Conservation (phyloP, 2,888 invertebrate species). For the Acrobasis consociella region DNA sequence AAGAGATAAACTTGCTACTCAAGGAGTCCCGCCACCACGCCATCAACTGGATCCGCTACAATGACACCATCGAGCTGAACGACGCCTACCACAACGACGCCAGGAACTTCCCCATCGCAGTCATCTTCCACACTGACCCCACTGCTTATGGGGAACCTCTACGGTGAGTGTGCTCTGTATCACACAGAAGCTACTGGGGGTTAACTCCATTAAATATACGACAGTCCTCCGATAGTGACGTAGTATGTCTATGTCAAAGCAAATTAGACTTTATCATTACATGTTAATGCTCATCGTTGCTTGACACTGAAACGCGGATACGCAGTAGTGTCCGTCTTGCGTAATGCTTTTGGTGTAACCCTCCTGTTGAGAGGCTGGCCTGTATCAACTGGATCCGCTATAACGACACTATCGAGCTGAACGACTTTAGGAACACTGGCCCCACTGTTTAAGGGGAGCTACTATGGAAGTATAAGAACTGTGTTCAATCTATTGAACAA, state of each 20-base stretch:
- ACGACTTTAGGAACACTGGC: constrained; percentile 82
- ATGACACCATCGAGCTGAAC: constrained; percentile 85
- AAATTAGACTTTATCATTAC: too few species aligned
- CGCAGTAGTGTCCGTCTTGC: too few species aligned
- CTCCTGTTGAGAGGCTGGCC: too few species aligned
- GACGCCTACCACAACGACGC: constrained; percentile 87
- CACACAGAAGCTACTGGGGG: too few species aligned
- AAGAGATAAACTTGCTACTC: constrained; percentile 84
- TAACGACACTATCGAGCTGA: constrained; percentile 85
- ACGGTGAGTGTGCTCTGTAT: constrained; percentile 59
- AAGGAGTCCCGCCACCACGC: constrained; percentile 79
- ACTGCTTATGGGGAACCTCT: constrained; percentile 67
- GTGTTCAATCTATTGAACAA: too few species aligned
- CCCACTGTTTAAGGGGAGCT: constrained; percentile 64
- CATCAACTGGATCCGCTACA: constrained; percentile 85
- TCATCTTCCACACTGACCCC: constrained; percentile 85
- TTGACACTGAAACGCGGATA: too few species aligned
- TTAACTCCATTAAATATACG: too few species aligned
- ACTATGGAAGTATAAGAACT: constrained; percentile 44
- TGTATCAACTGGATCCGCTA: constrained; percentile 85
- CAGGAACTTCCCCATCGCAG: constrained; percentile 86
- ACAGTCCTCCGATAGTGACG: too few species aligned
- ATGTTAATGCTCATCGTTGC: too few species aligned
- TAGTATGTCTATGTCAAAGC: too few species aligned
- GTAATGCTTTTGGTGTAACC: too few species aligned